Conservation (phyloP, 2,113 vertebrate species). For the Actinemys pallida region DNA sequence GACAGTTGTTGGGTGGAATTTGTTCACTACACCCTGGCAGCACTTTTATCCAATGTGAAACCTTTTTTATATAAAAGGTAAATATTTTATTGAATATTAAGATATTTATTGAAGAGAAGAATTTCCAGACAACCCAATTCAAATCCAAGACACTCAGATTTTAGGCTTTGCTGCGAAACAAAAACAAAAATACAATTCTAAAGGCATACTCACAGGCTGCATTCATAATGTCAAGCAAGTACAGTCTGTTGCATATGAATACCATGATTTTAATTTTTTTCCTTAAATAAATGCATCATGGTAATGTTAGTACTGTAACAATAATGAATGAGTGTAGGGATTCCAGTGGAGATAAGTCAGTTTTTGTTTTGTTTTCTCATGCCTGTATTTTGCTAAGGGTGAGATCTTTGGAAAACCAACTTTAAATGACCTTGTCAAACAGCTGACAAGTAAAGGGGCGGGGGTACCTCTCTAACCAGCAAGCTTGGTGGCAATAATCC, state of each 20-base stretch:
- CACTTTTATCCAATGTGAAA: neutral
- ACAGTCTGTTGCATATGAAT: neutral
- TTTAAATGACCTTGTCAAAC: conserved; percentile 26
- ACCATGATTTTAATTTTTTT: neutral
- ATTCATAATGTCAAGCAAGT: neutral
- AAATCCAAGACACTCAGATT: neutral
- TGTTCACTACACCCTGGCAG: conserved; percentile 22
- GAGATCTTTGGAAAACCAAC: neutral
- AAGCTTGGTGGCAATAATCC: conserved; percentile 58
- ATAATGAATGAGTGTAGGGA: neutral
- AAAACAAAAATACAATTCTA: neutral
- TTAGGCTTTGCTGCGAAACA: neutral
- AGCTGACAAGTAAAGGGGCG: conserved; percentile 1
- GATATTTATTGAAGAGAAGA: neutral
- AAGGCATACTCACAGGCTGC: neutral
- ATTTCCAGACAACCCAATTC: conserved; percentile 2
- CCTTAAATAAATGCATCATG: neutral
- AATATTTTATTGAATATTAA: neutral
- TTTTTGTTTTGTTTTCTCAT: neutral
- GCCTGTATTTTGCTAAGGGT: neutral
- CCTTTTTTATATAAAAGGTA: conserved; percentile 30
- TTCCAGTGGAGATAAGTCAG: neutral
- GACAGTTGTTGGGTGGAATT: conserved; percentile 31
- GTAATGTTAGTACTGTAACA: neutral
- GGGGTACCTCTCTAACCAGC: conserved; percentile 28